A percentile compares a stretch with the other conserved stretches of the same genome.
phyloP scores from a whole-genome alignment of 2,797 vertebrate species.

The Onychomys torridus region DNA sequence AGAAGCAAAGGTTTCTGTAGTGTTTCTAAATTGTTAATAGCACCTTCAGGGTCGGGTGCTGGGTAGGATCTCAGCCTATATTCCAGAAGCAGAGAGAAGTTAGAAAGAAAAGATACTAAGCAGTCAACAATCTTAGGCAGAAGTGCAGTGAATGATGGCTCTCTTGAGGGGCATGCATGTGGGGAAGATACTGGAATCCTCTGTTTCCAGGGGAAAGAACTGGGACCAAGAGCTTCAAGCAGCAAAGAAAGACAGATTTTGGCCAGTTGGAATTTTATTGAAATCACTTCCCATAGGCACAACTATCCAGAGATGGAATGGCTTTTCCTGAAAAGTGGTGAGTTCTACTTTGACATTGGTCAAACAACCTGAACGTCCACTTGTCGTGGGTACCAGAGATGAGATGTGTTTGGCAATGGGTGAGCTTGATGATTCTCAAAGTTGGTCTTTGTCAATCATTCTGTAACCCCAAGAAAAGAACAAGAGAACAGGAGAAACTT shows the following conservation, averaged over 20 bases:
- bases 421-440: background rate
- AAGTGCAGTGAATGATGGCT: background rate
- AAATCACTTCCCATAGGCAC: background rate
- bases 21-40: background rate
- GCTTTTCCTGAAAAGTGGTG: background rate
- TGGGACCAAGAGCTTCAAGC: background rate
- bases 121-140: background rate
- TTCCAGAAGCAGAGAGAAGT: conserved; percentile 26
- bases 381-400: background rate
- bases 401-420: background rate
- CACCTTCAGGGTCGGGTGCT: background rate
- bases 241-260: conserved; percentile 37
- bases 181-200: conserved; percentile 7
- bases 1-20: background rate
- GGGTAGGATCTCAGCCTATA: background rate
- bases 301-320: background rate
- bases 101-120: conserved; percentile 21
- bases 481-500: background rate
- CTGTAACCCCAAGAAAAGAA: conserved; percentile 44
- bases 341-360: background rate
- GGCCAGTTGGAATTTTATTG: background rate
- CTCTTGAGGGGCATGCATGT: background rate
- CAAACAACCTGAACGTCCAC: background rate
- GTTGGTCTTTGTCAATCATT: background rate
- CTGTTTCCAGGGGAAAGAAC: conserved; percentile 37